Evolutionary conservation across 2,797 vertebrate genomes (phyloP).

Genomic region (Microctenopoma lineatum): DNA sequence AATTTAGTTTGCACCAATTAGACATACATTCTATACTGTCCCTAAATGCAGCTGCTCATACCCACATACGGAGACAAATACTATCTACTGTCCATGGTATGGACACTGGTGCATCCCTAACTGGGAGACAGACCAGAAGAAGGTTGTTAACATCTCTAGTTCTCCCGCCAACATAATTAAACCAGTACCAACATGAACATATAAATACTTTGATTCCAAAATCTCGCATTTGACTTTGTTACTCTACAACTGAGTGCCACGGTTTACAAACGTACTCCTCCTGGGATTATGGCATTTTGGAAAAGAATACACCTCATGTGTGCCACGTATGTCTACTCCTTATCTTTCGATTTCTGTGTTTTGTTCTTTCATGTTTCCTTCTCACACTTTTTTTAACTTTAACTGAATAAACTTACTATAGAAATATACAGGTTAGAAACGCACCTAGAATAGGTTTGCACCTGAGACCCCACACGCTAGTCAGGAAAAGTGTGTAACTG

Average conservation of each 20-base stretch:
- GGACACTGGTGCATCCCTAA: conserved; percentile 56
- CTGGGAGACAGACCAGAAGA: conserved; percentile 49
- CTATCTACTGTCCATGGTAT: no score
- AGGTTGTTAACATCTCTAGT: conserved; percentile 26
- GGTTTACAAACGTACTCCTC: conserved; percentile 47
- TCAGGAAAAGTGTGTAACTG: conserved; percentile 66
- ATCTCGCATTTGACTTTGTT: conserved; percentile 47
- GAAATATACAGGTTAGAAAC: conserved; percentile 77
- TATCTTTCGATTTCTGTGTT: conserved; percentile 33
- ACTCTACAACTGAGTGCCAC: conserved; percentile 32
- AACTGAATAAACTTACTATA: conserved; percentile 65
- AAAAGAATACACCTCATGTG: conserved; percentile 51
- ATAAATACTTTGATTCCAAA: conserved; percentile 50
- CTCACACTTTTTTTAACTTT: conserved; percentile 38
- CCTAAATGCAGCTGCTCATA: no score
- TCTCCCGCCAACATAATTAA: conserved; percentile 43
- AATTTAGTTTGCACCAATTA: no score
- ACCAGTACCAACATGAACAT: conserved; percentile 45
- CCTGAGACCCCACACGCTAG: conserved; percentile 76
- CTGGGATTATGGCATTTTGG: conserved; percentile 48
- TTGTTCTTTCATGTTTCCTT: conserved; percentile 30
- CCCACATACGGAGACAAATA: no score
- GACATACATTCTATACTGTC: no score
- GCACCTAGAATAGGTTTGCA: conserved; percentile 78
- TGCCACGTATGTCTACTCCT: conserved; percentile 41